A percentile compares a stretch with the other conserved stretches of the same genome.
Evolutionary conservation across 1,140 invertebrate genomes (phyloP).

Genomic region (Drosophila littoralis): DNA sequence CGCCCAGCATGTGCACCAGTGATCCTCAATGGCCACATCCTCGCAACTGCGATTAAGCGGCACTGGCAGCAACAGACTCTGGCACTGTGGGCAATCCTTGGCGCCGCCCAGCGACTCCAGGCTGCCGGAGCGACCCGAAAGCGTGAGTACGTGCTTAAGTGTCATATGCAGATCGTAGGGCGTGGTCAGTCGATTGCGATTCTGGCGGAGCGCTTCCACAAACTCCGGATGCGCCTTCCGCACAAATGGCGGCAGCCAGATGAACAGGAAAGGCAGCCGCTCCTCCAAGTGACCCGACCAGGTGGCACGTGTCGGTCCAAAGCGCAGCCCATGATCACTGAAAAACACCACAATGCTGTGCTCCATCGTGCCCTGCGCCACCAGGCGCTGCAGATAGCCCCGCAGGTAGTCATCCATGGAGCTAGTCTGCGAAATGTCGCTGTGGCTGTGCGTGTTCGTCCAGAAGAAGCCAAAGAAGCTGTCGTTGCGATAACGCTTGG

Average conservation of each 20-base stretch:
- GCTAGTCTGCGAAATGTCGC: slow-evolving; percentile 90
- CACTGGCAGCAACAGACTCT: slow-evolving; percentile 88
- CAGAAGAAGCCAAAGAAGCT: slow-evolving; percentile 92
- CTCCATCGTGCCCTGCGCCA: slow-evolving; percentile 87
- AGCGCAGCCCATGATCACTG: slow-evolving; percentile 97
- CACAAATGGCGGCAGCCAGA: slow-evolving; percentile 92
- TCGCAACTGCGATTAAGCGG: slow-evolving; percentile 88
- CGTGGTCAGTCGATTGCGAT: slow-evolving; percentile 91
- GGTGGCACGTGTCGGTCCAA: slow-evolving; percentile 89
- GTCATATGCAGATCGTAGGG: slow-evolving; percentile 93
- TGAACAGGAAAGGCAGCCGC: slow-evolving; percentile 92
- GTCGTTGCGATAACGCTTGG: slow-evolving; percentile 85
- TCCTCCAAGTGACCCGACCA: slow-evolving; percentile 94
- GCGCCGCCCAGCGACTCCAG: slow-evolving; percentile 71
- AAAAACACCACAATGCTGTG: slow-evolving; percentile 91
- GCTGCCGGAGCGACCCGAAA: slow-evolving; percentile 84
- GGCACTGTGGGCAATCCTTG: slow-evolving; percentile 87
- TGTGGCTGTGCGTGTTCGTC: slow-evolving; percentile 91
- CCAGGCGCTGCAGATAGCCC: slow-evolving; percentile 86
- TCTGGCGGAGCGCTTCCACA: slow-evolving; percentile 88
- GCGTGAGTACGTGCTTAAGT: slow-evolving; percentile 84
- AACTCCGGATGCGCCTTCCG: slow-evolving; percentile 87
- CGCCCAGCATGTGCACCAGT: slow-evolving; percentile 91
- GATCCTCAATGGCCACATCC: slow-evolving; percentile 88
- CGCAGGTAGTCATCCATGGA: slow-evolving; percentile 88